Evolutionary conservation across 30 jellyfish, hydroid and myxozoan genomes (phyloP).

Genomic region (Nemopilema nomurai): DNA sequence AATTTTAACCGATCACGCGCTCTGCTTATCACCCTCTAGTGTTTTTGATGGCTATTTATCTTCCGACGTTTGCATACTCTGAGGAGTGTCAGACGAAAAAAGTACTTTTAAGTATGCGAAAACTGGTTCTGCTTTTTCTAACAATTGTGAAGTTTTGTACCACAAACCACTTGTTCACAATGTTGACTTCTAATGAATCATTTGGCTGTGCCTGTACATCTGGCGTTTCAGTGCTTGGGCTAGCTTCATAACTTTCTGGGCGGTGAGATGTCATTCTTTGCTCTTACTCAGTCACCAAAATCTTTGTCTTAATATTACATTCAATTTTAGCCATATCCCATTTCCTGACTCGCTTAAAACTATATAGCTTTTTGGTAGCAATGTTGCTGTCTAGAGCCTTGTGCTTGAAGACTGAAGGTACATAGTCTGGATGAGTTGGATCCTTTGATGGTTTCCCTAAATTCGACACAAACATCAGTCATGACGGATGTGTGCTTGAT

Average conservation of each 20-base stretch:
- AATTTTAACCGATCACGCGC: too few relatives aligned
- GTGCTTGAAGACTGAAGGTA: background rate
- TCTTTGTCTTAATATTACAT: background rate
- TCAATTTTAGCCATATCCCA: background rate
- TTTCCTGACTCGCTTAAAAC: background rate
- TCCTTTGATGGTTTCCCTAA: slow-evolving; percentile 1
- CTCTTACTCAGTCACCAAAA: background rate
- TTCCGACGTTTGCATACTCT: too few relatives aligned
- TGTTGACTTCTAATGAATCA: background rate
- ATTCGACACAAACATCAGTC: background rate
- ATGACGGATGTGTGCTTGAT: background rate
- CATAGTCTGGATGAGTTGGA: slow-evolving; percentile 10
- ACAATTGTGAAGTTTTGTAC: too few relatives aligned
- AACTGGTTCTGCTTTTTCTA: too few relatives aligned
- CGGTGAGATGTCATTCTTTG: background rate
- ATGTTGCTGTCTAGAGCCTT: background rate
- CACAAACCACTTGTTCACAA: background rate
- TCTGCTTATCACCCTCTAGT: too few relatives aligned
- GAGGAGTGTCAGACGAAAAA: too few relatives aligned
- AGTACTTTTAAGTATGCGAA: too few relatives aligned
- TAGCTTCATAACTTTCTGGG: background rate
- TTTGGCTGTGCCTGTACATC: background rate
- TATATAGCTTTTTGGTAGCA: background rate
- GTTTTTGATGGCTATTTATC: too few relatives aligned
- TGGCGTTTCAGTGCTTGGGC: background rate